Conservation (phyloP, 2,113 vertebrate species). For the Sminthopsis crassicaudata region DNA sequence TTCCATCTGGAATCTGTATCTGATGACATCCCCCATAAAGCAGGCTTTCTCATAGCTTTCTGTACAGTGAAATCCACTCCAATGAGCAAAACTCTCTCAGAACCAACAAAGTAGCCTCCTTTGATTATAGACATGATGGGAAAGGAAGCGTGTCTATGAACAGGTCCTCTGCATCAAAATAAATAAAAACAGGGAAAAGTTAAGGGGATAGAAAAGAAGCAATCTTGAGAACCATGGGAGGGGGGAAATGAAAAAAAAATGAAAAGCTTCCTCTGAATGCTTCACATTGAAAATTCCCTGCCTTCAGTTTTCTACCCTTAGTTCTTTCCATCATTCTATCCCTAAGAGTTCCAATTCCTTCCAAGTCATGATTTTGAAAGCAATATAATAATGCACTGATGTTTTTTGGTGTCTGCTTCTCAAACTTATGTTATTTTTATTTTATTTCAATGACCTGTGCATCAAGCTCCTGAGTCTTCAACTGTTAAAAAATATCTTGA, state of each 20-base stretch:
- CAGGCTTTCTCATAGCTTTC: not conserved
- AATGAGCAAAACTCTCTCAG: not conserved
- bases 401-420: constrained; percentile 14
- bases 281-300: not conserved
- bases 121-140: not conserved
- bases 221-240: not conserved
- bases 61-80: not conserved
- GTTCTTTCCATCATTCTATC: not conserved
- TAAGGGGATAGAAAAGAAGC: not conserved
- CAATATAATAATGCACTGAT: not conserved
- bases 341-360: not conserved
- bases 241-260: not conserved
- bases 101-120: rapidly evolving
- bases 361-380: not conserved
- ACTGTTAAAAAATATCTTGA: not conserved
- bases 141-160: not conserved
- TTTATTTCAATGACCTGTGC: not conserved
- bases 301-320: not conserved
- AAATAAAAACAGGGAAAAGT: not conserved
- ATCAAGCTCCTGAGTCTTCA: not conserved
- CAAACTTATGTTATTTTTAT: not conserved
- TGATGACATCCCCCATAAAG: not conserved
- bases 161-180: not conserved
- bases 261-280: not conserved
- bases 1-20: not conserved